Base-by-base conservation (phyloP, 2,113 vertebrate species). In the Ivindomyrus marchei region DNA sequence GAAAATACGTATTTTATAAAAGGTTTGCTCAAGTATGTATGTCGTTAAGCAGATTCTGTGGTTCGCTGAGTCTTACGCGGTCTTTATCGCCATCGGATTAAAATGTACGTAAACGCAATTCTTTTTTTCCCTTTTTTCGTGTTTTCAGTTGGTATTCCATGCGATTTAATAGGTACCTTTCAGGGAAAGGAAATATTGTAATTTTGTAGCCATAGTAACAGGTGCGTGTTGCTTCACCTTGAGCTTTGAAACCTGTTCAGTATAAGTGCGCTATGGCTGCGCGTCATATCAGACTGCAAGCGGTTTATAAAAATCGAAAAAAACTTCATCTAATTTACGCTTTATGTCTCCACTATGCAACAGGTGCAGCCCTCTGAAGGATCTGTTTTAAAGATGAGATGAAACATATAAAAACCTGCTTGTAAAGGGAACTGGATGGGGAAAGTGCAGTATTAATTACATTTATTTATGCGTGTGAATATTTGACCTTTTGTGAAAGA, bases 161-260 rank as follows among this genome's bases (percentile, higher is more conserved):
- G 27, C 31, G n/a, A 49, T 66, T 39, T 70, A 24, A 87, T 62
- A 50, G 74, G n/a, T 74, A 90, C 70, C 42, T 58, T 27, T 27
- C 52, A 84, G 36, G 50, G 74, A 49, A 52, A 80, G 87, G 66
- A 89, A 31, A 90, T 70, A 83, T 91, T 91, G 91, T 94, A 92
- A 93, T 94, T 93, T 90, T 93, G 94, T 95, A 94, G 90, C 93
- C 95, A 95, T 95, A 94, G 95, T 94, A 95, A 95, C 95, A 95
- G 94, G 94, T 95, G 92, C 87, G 92, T 92, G 93, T 94, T 66
- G 49, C 87, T 89, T 90, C 85, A 91, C 89, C 88, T 89, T 70
- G 87, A 74, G 74, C 45, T 91, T 83, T 85, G 56, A 84, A 62
- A 53, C 85, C 66, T 53, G 77, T 56, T 88, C 62, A 80, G 21